Evolutionary conservation across 2,113 vertebrate species (phyloP).

Genomic region (Labeo catla): DNA sequence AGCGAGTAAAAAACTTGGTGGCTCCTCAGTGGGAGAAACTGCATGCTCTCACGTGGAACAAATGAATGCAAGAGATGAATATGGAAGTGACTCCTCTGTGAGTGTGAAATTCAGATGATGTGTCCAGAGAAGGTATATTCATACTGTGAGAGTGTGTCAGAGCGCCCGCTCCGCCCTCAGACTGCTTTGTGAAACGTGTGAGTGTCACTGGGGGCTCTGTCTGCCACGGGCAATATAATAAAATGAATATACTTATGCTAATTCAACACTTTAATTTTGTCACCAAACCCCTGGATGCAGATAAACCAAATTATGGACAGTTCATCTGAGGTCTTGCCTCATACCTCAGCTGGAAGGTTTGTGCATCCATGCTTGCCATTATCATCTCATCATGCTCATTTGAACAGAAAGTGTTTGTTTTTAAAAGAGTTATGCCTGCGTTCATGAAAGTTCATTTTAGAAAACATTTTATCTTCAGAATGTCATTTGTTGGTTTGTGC

Average conservation of each 20-base stretch:
- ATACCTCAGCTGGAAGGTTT: neutral
- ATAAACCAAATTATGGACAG: neutral
- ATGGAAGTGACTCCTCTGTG: neutral
- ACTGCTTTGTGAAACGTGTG: neutral
- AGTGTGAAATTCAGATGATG: constrained; percentile 38
- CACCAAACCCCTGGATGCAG: neutral
- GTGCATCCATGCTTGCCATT: neutral
- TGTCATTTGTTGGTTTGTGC: neutral
- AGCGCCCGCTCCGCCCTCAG: neutral
- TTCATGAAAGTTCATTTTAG: neutral
- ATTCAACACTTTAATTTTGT: neutral
- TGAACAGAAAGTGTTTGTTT: neutral
- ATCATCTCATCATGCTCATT: neutral
- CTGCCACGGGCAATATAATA: neutral
- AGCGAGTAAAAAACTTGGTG: constrained; percentile 11
- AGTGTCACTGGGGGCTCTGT: neutral
- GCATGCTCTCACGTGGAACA: constrained; percentile 31
- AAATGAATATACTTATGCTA: constrained; percentile 4
- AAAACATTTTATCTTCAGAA: neutral
- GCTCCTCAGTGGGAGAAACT: constrained; percentile 17
- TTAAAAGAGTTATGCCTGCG: neutral
- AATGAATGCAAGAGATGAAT: constrained; percentile 33
- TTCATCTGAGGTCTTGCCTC: neutral
- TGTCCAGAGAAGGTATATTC: neutral
- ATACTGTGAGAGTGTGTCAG: constrained; percentile 35